phyloP scores from a whole-genome alignment of 2,888 invertebrate genomes.

The Danaus chrysippus region DNA sequence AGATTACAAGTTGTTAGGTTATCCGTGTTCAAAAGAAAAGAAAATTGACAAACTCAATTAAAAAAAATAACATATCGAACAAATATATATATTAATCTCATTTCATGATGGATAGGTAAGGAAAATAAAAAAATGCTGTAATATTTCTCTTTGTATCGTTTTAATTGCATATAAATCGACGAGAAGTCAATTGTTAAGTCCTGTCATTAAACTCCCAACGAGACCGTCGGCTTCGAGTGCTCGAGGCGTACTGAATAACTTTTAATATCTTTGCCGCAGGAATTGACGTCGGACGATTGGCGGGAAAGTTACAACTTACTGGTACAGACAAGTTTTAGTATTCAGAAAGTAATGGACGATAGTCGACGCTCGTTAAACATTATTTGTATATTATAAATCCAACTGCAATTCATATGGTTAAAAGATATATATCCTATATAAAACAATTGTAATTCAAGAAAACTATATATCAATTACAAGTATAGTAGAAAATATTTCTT shows the following conservation, averaged over 20 bases:
- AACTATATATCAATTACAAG: conserved; percentile 23
- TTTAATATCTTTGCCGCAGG: conserved; percentile 72
- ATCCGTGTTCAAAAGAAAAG: conserved; percentile 37
- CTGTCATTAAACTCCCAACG: conserved; percentile 35
- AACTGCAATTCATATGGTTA: conserved; percentile 1
- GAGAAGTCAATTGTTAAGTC: conserved; percentile 33
- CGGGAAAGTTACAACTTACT: conserved; percentile 69
- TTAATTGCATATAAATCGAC: conserved; percentile 5
- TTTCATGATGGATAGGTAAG: too few species aligned
- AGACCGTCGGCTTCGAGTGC: conserved; percentile 61
- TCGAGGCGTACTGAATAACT: conserved; percentile 68
- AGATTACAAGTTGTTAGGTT: conserved; percentile 61
- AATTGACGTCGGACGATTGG: conserved; percentile 69
- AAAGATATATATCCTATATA: conserved; percentile 12
- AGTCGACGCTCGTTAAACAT: conserved; percentile 38
- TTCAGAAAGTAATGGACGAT: conserved; percentile 52
- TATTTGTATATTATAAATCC: conserved; percentile 15
- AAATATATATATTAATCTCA: not conserved
- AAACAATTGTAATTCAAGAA: too few species aligned
- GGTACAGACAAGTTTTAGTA: conserved; percentile 62
- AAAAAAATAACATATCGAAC: conserved; percentile 11
- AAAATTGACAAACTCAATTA: conserved; percentile 24
- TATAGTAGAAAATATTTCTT: too few species aligned
- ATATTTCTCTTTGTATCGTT: not conserved
- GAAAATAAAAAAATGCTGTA: too few species aligned